Percentiles rank a stretch among this genome's conserved stretches.
These are phyloP conservation scores for Melitaea cinxia DNA, from an alignment of 1,140 invertebrate species.

Conservation along the genomic window DNA sequence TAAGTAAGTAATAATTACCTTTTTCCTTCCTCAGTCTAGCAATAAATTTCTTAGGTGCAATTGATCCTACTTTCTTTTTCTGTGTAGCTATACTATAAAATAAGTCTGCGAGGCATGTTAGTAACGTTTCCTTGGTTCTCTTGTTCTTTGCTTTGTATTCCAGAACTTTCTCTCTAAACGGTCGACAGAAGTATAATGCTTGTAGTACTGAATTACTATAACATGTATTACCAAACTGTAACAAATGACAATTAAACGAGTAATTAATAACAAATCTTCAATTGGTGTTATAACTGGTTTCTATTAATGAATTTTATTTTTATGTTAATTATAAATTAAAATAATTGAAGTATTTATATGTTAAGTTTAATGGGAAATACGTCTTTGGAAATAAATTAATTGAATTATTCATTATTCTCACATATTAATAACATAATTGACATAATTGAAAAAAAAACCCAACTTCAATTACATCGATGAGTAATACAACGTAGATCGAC, in stretches of 20 bases:
- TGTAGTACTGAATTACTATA: slow-evolving; percentile 99
- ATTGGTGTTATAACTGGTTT: too few relatives aligned
- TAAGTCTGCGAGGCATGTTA: slow-evolving; percentile 98
- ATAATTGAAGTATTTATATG: too few relatives aligned
- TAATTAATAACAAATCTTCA: background rate
- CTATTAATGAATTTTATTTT: too few relatives aligned
- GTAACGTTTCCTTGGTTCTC: slow-evolving; percentile 97
- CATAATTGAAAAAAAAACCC: too few relatives aligned
- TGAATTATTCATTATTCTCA: too few relatives aligned
- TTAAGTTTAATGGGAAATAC: too few relatives aligned
- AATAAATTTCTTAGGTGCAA: slow-evolving; percentile 99
- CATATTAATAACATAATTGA: too few relatives aligned
- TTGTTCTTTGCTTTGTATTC: slow-evolving; percentile 99
- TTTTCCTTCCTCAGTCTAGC: slow-evolving; percentile 99
- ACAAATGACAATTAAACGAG: slow-evolving; percentile 59
- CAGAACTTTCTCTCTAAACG: slow-evolving; percentile 98
- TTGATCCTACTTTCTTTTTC: slow-evolving; percentile 99
- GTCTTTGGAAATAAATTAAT: too few relatives aligned
- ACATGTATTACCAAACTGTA: slow-evolving; percentile 99
- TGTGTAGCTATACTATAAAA: slow-evolving; percentile 99
- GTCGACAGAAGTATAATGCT: slow-evolving; percentile 99
- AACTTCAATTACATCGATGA: too few relatives aligned
- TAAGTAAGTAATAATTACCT: too few relatives aligned
- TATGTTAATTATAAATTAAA: too few relatives aligned
- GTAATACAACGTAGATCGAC: too few relatives aligned